Conservation (phyloP, 2,888 invertebrate species). For the Spisula subtruncata region DNA sequence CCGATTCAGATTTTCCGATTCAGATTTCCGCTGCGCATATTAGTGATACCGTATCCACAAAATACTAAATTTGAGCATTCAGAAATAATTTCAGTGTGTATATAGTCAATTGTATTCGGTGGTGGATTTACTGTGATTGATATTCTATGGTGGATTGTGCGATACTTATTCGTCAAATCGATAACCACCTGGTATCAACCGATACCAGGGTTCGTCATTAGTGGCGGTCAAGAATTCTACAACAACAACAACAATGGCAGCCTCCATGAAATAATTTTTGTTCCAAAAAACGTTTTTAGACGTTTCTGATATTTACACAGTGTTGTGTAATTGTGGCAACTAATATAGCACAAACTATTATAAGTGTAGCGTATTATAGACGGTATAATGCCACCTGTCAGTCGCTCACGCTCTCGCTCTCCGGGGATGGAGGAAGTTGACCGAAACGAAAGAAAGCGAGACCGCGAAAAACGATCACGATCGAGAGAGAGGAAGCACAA, state of each 20-base stretch:
- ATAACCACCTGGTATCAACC: no score
- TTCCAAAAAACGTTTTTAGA: not conserved
- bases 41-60: no score
- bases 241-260: constrained; percentile 52
- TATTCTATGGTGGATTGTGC: no score
- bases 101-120: no score
- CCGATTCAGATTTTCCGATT: no score
- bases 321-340: not conserved
- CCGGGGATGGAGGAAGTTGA: constrained; percentile 40
- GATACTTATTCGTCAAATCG: no score
- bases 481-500: constrained; percentile 76
- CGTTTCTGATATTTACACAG: not conserved
- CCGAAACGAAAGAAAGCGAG: constrained; percentile 60
- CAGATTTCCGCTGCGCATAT: no score
- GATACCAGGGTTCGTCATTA: no score
- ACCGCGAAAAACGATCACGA: constrained; percentile 63
- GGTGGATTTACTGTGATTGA: no score
- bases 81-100: no score
- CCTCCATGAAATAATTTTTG: constrained; percentile 23
- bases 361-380: not conserved
- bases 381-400: constrained; percentile 55
- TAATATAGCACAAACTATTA: not conserved
- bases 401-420: constrained; percentile 65
- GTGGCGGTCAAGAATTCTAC: no score
- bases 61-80: no score